A percentile compares a stretch with the other conserved stretches of the same genome.
These are phyloP conservation scores for Gephyroberyx darwinii DNA, from an alignment of 2,797 vertebrate species.

Conservation along the genomic window DNA sequence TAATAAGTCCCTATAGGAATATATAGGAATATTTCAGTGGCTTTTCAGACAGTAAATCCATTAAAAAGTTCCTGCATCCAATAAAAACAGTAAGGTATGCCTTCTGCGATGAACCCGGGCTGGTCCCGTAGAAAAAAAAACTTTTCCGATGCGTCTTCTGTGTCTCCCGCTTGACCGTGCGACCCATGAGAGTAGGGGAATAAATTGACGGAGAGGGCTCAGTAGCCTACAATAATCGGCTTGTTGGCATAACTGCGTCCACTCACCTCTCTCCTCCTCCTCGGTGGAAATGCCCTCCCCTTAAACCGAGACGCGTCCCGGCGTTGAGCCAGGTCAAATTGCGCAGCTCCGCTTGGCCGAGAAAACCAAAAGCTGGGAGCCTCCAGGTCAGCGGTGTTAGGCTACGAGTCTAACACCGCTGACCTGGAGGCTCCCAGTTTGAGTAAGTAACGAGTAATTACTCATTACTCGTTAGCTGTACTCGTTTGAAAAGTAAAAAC, in stretches of 20 bases:
- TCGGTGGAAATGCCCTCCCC: background rate
- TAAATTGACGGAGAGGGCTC: slow-evolving; percentile 60
- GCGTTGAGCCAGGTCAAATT: slow-evolving; percentile 46
- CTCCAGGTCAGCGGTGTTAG: slow-evolving; percentile 10
- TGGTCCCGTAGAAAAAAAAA: background rate
- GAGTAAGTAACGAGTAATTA: slow-evolving; percentile 21
- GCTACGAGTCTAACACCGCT: background rate
- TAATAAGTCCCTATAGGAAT: background rate
- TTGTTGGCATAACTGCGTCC: slow-evolving; percentile 71
- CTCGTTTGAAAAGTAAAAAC: too few relatives aligned
- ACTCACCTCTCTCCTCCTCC: slow-evolving; percentile 57
- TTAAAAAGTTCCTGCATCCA: slow-evolving; percentile 36
- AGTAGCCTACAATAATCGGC: slow-evolving; percentile 77
- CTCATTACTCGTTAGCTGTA: background rate
- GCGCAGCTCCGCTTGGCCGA: background rate
- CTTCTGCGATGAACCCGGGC: background rate
- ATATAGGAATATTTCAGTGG: background rate
- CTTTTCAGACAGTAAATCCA: slow-evolving; percentile 16
- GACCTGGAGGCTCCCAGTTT: background rate
- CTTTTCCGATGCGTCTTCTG: background rate
- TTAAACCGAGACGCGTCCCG: background rate
- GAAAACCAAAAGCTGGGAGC: background rate
- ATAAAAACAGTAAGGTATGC: slow-evolving; percentile 12
- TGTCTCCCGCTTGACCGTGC: slow-evolving; percentile 29
- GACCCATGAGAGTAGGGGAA: slow-evolving; percentile 45